Percentiles rank a stretch among this genome's conserved stretches.
Evolutionary conservation across 2,113 vertebrate species (phyloP).

Genomic region (Plotosus lineatus): DNA sequence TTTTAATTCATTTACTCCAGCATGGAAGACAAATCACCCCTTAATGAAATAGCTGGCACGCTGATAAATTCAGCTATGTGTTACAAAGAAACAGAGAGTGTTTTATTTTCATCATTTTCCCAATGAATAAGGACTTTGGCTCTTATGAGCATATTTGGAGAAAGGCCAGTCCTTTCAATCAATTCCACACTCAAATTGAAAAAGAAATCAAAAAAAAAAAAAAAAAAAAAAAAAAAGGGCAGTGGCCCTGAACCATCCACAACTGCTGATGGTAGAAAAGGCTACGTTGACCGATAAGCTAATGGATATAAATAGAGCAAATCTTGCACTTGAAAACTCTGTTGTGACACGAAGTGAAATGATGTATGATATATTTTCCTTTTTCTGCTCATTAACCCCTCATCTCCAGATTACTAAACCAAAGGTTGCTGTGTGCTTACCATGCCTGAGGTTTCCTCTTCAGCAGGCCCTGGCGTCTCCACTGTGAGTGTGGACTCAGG

Average conservation of each 20-base stretch:
- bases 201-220: not conserved
- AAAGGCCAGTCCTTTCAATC: conserved; percentile 4
- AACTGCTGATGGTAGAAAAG: not conserved
- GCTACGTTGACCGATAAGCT: conserved; percentile 7
- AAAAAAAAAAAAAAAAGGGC: not conserved
- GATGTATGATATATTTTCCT: conserved; percentile 16
- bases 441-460: conserved; percentile 95
- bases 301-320: conserved; percentile 25
- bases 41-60: conserved; percentile 15
- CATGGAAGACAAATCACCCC: conserved; percentile 32
- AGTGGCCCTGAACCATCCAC: not conserved
- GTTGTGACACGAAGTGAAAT: not conserved
- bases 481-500: conserved; percentile 95
- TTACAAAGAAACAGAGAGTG: conserved; percentile 19
- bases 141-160: not conserved
- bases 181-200: conserved; percentile 11
- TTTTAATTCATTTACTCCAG: conserved; percentile 44
- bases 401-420: not conserved
- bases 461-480: conserved; percentile 87
- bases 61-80: conserved; percentile 27
- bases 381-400: conserved; percentile 14
- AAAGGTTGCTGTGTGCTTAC: conserved; percentile 72
- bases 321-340: not conserved
- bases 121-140: conserved; percentile 37
- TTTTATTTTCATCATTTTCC: conserved; percentile 47